These are phyloP conservation scores for Meteorus sp. DNA, from an alignment of 1,140 invertebrate genomes.

Conservation along the genomic window DNA sequence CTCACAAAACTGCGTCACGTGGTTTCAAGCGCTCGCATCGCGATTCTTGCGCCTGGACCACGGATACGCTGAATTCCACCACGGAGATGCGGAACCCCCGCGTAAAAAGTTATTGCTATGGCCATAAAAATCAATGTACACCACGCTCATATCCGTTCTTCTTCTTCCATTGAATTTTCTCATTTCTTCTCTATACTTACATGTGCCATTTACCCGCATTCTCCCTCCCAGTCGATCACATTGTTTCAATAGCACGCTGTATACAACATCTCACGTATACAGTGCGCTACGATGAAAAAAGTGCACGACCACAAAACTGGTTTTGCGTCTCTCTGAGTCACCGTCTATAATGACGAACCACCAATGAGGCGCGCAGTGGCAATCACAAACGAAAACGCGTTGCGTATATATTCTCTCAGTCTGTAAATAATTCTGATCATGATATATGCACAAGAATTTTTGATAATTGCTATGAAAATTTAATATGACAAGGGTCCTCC, in stretches of 20 bases:
- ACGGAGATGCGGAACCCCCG: no score
- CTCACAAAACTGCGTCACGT: slow-evolving; percentile 14
- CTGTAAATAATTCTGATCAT: no score
- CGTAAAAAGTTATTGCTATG: no score
- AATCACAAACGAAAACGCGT: slow-evolving; percentile 12
- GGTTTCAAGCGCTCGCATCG: not conserved
- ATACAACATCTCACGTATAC: slow-evolving; percentile 29
- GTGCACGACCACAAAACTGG: slow-evolving; percentile 45
- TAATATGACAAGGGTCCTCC: no score
- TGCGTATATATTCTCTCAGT: no score
- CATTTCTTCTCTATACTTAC: not conserved
- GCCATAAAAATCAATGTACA: no score
- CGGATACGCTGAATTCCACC: slow-evolving; percentile 9
- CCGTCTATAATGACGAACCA: slow-evolving; percentile 51
- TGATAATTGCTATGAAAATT: no score
- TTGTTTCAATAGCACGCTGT: slow-evolving; percentile 14
- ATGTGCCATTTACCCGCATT: slow-evolving; percentile 2
- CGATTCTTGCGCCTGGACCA: slow-evolving; percentile 13
- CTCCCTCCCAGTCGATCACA: slow-evolving; percentile 24
- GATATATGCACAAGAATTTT: no score
- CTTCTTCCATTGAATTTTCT: not conserved
- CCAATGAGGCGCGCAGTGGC: slow-evolving; percentile 31
- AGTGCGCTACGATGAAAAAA: slow-evolving; percentile 22
- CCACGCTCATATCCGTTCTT: not conserved
- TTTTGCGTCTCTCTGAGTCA: slow-evolving; percentile 51